Base-by-base conservation (phyloP, 2,888 invertebrate species). In the Salpingus planirostris region DNA sequence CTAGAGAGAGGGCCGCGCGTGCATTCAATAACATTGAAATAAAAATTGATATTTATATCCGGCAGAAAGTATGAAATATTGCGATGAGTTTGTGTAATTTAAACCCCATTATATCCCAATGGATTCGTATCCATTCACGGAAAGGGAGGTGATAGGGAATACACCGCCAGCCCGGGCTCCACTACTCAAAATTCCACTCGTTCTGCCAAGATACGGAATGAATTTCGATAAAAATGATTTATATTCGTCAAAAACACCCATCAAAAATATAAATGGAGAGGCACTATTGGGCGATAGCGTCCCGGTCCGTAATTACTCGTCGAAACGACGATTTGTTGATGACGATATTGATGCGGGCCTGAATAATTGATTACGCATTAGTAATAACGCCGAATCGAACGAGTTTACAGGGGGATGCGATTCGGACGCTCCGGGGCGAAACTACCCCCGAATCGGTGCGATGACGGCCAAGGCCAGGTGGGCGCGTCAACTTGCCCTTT, bases 11-110 rank as follows among this genome's bases (percentile, higher is more conserved):
- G n/a, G n/a, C n/a, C n/a, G n/a, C n/a, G n/a, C n/a, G n/a, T n/a
- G n/a, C n/a, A n/a, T n/a, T n/a, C n/a, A n/a, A n/a, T n/a, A n/a
- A n/a, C n/a, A n/a, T n/a, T n/a, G 36, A 41, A 37, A 43, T 43
- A 41, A 43, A 43, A 40, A 43, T 43, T 38, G 40, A 41, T 43
- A 38, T 41, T 41, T 41, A 43, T 41, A 33, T 41, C 37, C 37
- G 37, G 33, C 31, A 37, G 18, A 18, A 18, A 18, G 18, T 18
- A 18, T 18, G 18, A 18, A 18, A 18, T 18, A 18, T 18, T 6
- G 18, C 18, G 18, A 18, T 18, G 18, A 18, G 18, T 18, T 18
- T 38, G 38, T 33, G 40, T 33, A 40, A 40, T 38, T 40, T 34
- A 38, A 38, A 43, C 38, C 40, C 40, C 38, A 39, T 38, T 38